Base-by-base conservation (phyloP, 2,888 invertebrate genomes). In the Zaprionus lineosus region DNA sequence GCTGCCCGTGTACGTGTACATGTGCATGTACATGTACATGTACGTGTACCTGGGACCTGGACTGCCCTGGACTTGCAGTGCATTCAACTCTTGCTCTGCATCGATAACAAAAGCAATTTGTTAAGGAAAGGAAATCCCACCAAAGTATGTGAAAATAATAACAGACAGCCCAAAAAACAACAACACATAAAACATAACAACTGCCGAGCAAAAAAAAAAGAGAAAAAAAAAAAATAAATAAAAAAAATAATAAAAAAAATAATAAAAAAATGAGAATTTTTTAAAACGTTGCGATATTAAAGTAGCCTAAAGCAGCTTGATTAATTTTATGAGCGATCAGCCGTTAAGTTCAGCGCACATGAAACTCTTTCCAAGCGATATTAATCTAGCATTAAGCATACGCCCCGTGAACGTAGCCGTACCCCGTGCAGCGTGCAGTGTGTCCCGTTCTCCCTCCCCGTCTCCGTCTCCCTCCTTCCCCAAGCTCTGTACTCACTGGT, bases 241-340 rank as follows among this genome's bases (percentile, higher is more conserved):
- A 14, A 4, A 15, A 21, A 15, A 26, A 47, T n/a, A 15, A 14
- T 0, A 40, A 11, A 24, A 34, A 34, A 44, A 28, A 18, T 37
- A 33, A 59, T 41, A 50, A 11, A 8, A 31, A 19, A 46, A 46
- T 48, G 31, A n/a, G n/a, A n/a, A n/a, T n/a, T n/a, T n/a, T n/a
- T 50, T 31, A 46, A 37, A 33, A 15, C 31, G 41, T 33, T 65
- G 60, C 65, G 60, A 61, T 53, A 68, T 81, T 81, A 68, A 78
- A 82, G 84, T 82, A 79, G 84, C 87, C 84, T 84, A 78, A 86
- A 86, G 86, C 84, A 87, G 87, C 87, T 88, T 89, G 89, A 89
- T 89, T 89, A 88, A 88, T 87, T 86, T 86, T 89, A 87, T 88
- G 89, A 87, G 88, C 89, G 89, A 89, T 89, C 89, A 89, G 89